These are phyloP conservation scores for Drosophila percnosoma DNA, from an alignment of 2,888 invertebrate species.

Conservation along the genomic window DNA sequence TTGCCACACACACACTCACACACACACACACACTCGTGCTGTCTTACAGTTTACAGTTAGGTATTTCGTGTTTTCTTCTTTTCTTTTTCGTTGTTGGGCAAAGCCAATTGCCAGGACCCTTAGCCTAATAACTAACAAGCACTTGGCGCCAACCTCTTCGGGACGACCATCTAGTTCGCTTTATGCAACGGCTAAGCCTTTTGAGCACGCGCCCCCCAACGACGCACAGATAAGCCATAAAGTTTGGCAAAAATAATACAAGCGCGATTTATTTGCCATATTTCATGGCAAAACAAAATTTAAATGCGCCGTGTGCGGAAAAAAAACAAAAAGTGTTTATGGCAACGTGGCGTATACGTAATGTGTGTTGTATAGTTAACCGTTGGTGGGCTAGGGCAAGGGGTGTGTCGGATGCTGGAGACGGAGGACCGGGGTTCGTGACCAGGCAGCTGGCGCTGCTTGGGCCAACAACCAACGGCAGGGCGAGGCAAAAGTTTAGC, in stretches of 20 bases:
- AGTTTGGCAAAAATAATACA: constrained; percentile 63
- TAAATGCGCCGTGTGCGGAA: constrained; percentile 69
- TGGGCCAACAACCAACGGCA: constrained; percentile 18
- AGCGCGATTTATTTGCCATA: constrained; percentile 77
- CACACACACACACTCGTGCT: background rate
- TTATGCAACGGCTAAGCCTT: constrained; percentile 55
- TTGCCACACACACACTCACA: constrained; percentile 12
- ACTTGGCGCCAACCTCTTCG: constrained; percentile 54
- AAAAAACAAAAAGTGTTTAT: constrained; percentile 76
- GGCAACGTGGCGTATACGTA: constrained; percentile 76
- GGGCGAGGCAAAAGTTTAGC: constrained; percentile 54
- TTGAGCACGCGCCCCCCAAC: constrained; percentile 66
- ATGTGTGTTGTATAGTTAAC: constrained; percentile 61
- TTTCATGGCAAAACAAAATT: constrained; percentile 76
- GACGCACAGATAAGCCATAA: constrained; percentile 74
- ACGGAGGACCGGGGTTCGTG: background rate
- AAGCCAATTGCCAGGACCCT: constrained; percentile 65
- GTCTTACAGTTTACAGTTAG: constrained; percentile 13
- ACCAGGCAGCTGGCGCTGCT: constrained; percentile 20
- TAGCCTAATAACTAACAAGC: constrained; percentile 75
- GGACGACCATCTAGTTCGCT: constrained; percentile 4
- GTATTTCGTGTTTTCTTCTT: background rate
- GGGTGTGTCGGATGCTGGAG: background rate
- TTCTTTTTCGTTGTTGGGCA: constrained; percentile 11
- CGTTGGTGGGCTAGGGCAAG: constrained; percentile 7